Conservation (phyloP, 2,797 vertebrate genomes). For the Limosa lapponica region DNA sequence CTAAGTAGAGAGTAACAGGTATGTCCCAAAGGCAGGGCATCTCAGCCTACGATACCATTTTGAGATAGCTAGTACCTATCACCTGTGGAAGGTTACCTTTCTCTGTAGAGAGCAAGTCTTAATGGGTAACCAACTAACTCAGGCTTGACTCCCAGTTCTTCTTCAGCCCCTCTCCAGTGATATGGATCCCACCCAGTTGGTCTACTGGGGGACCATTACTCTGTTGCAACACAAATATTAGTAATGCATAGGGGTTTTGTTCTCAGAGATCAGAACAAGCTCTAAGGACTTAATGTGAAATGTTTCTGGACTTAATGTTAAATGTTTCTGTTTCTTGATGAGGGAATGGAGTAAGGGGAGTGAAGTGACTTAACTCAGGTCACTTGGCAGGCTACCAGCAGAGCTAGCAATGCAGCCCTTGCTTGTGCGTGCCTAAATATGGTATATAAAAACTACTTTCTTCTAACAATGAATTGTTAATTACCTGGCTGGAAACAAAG, state of each 20-base stretch:
- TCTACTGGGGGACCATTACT: fast-evolving
- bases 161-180: not conserved
- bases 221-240: not conserved
- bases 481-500: not conserved
- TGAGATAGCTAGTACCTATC: not conserved
- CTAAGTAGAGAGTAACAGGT: not conserved
- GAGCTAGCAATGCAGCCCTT: not conserved
- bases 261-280: not conserved
- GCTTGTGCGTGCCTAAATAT: not conserved
- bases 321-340: not conserved
- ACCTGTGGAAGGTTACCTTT: not conserved
- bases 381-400: not conserved
- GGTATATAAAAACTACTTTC: not conserved
- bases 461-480: not conserved
- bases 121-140: not conserved
- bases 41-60: not conserved
- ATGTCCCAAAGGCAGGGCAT: not conserved
- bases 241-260: not conserved
- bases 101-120: not conserved
- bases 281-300: not conserved
- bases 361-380: not conserved
- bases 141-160: not conserved
- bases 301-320: not conserved
- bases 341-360: not conserved
- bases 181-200: not conserved